A percentile compares a stretch with the other conserved stretches of the same genome.
These are phyloP conservation scores for Drosophila ercepeae DNA, from an alignment of 1,140 invertebrate genomes.

Conservation along the genomic window DNA sequence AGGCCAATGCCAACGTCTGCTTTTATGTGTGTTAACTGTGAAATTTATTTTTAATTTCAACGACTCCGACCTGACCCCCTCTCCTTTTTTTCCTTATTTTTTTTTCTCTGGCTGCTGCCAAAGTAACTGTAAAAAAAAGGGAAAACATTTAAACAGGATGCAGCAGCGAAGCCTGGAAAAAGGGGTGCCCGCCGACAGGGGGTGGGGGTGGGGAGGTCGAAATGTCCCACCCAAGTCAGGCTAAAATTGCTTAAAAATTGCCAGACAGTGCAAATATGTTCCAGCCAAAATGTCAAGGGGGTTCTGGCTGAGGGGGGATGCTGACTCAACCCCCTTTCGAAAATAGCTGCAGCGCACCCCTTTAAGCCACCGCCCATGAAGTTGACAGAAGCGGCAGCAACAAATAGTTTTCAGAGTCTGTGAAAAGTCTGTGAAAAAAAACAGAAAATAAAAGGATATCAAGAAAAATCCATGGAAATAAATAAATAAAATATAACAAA, in stretches of 20 bases:
- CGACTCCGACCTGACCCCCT: conserved; percentile 47
- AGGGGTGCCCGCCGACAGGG: conserved; percentile 10
- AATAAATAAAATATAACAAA: conserved; percentile 47
- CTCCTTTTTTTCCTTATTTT: conserved; percentile 5
- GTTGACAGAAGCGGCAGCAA: conserved; percentile 74
- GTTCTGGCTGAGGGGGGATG: no score
- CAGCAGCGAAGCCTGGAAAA: conserved; percentile 32
- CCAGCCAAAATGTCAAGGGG: conserved; percentile 24
- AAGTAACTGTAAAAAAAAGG: conserved; percentile 31
- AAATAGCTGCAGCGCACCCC: conserved; percentile 1
- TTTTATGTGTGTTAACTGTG: conserved; percentile 81
- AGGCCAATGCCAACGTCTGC: conserved; percentile 45
- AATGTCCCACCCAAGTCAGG: conserved; percentile 63
- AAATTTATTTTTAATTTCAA: conserved; percentile 81
- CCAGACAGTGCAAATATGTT: conserved; percentile 81
- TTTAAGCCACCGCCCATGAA: conserved; percentile 14
- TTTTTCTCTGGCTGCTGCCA: conserved; percentile 1
- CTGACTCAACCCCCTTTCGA: not conserved
- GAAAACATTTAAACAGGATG: conserved; percentile 79
- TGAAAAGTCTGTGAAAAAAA: not conserved
- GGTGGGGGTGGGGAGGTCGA: not conserved
- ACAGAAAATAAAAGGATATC: conserved; percentile 8
- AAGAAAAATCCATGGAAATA: not conserved
- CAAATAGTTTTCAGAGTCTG: conserved; percentile 76
- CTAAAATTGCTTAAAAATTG: conserved; percentile 81